Base-by-base conservation (phyloP, 2,113 vertebrate genomes). In the Cryptotis parvus region DNA sequence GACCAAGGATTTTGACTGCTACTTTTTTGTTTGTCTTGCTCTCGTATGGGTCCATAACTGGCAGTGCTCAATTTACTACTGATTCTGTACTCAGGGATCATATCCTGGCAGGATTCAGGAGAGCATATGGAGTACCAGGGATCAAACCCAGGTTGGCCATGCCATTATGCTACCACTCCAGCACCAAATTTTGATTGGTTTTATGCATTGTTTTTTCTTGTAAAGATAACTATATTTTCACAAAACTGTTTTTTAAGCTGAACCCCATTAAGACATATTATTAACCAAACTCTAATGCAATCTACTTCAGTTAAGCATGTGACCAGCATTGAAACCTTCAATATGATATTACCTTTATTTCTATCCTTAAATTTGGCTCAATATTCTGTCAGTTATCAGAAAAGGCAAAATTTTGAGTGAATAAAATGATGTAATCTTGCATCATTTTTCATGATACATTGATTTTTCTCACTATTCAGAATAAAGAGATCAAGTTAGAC, bases 191-290 rank as follows among this genome's bases (percentile, higher is more conserved):
- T 45, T 75, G 69, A 82, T 87, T 84, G 81, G 24, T 85, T 93
- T 93, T 87, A 94, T 66, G 69, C 41, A 93, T 89, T 91, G 27
- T 87, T 96, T 94, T n/a, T 76, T 84, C 6, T 90, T 69, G 37
- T 84, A 83, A 88, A 92, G 52, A 70, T 94, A 94, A 95, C 94
- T 93, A 66, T 91, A 88, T 96, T 77, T 96, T 86, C 31, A 65
- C 84, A 90, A n/a, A 84, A 89, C 1, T 84, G 24, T 58, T 39
- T 76, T 70, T 87, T n/a, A n/a, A n/a, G 68, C 87, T 93, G 35
- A 92, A 79, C 90, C 87, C 22, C 85, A 35, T 70, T 70, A n/a
- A 79, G 78, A 22, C 41, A 74, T 65, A 27, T 91, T 95, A 87
- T 91, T 91, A 84, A 90, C 87, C 75, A 88, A 92, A 94, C 90